These are phyloP conservation scores for Papilio protenor DNA, from an alignment of 2,888 invertebrate species.

Conservation along the genomic window DNA sequence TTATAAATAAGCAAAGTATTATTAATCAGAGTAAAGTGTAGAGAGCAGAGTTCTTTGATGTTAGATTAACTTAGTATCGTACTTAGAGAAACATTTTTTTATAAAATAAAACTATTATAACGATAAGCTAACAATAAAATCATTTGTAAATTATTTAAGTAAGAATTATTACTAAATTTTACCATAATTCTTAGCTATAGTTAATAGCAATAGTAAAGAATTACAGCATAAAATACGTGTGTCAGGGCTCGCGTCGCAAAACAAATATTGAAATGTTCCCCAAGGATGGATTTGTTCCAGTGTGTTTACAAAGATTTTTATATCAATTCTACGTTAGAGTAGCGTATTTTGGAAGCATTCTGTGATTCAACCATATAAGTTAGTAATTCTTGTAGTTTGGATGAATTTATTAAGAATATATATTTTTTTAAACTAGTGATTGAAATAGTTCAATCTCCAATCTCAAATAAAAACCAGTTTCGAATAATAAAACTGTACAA, in stretches of 20 bases:
- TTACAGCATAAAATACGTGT: background rate
- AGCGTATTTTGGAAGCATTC: background rate
- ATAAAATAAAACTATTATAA: background rate
- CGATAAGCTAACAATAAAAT: background rate
- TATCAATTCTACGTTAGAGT: background rate
- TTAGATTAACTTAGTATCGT: background rate
- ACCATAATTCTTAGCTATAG: background rate
- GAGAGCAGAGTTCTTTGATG: background rate
- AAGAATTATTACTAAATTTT: background rate
- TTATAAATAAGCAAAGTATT: background rate
- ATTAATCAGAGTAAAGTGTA: slow-evolving; percentile 1
- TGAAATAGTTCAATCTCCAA: no score
- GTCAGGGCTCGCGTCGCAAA: background rate
- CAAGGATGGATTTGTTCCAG: background rate
- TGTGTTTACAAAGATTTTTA: background rate
- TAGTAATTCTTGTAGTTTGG: background rate
- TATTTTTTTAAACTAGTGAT: background rate
- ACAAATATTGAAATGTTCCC: slow-evolving; percentile 5
- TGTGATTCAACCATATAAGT: background rate
- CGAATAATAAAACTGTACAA: no score
- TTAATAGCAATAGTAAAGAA: background rate
- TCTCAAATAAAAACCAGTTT: no score
- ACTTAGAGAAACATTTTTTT: background rate
- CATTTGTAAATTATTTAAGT: background rate
- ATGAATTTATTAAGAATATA: background rate